Percentiles rank a stretch among this genome's conserved stretches.
Conservation (phyloP, 2,888 invertebrate genomes). For the Leptogaster cylindrica region DNA sequence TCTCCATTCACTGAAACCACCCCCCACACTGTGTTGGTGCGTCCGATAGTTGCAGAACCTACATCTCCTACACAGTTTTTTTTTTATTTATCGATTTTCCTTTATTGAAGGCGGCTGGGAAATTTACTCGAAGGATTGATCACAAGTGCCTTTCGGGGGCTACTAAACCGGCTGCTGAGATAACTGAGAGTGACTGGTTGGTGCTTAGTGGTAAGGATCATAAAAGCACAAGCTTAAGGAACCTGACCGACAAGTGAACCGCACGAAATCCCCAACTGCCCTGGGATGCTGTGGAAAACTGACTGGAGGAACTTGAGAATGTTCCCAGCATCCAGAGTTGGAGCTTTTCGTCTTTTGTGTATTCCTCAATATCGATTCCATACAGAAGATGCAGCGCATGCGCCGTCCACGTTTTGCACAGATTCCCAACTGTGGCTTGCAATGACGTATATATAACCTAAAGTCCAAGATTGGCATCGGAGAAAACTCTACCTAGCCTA, state of each 20-base stretch:
- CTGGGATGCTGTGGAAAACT: conserved; percentile 37
- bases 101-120: not conserved
- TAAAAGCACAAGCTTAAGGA: conserved; percentile 2
- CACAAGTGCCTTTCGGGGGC: not conserved
- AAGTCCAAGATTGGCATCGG: conserved; percentile 16
- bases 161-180: not conserved
- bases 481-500: not conserved
- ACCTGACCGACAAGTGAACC: not conserved
- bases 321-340: not conserved
- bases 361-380: conserved; percentile 37
- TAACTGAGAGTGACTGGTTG: not conserved
- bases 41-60: conserved; percentile 10
- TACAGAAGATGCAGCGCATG: conserved; percentile 38
- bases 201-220: conserved; percentile 19
- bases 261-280: conserved; percentile 27
- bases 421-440: conserved; percentile 23
- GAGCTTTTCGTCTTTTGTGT: conserved; percentile 37
- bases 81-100: conserved; percentile 29
- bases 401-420: conserved; percentile 4
- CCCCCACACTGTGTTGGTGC: not conserved
- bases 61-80: conserved; percentile 17
- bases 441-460: not conserved
- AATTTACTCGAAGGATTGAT: conserved; percentile 8
- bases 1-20: conserved; percentile 27
- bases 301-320: conserved; percentile 9